Evolutionary conservation across 2,888 invertebrate genomes (phyloP), one percentile per base, ranked within the genome.

Genomic region (Exocentrus adspersus): DNA sequence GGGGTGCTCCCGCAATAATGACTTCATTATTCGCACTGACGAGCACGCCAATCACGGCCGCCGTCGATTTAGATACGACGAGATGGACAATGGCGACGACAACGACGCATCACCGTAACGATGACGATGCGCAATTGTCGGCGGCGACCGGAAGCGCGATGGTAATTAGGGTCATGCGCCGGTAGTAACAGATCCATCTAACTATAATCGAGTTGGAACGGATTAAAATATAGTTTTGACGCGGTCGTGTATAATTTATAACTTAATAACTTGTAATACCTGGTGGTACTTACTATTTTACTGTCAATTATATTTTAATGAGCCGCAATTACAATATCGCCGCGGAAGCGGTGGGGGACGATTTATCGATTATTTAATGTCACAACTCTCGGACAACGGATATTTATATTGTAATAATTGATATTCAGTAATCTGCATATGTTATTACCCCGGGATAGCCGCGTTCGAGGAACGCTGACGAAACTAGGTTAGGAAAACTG

Each of bases 141-240:
- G 14, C 51, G 51, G 45, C 42, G 43, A 32, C 43, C 52, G 52
- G 60, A 52, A 60, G 52, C 52, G 52, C 32, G 20, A n/a, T n/a
- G 19, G 52, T 45, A 60, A 60, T 60, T 60, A 52, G 32, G 52
- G 60, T 60, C 37, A 52, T 70, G 60, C 60, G 60, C 50, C 52
- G 45, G 45, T 60, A 45, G 2, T 3, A n/a, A n/a, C n/a, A n/a
- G n/a, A n/a, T 50, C 59, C 67, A n/a, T n/a, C n/a, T n/a, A n/a
- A n/a, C n/a, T n/a, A n/a, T n/a, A n/a, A n/a, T n/a, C n/a, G n/a
- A n/a, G n/a, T n/a, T n/a, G n/a, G n/a, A n/a, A n/a, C n/a, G n/a
- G n/a, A n/a, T n/a, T n/a, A n/a, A n/a, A n/a, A n/a, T n/a, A n/a
- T n/a, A n/a, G n/a, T n/a, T n/a, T n/a, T n/a, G n/a, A n/a, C n/a